These are phyloP conservation scores for Agrilus cyanescens DNA, from an alignment of 2,888 invertebrate genomes.

Conservation along the genomic window DNA sequence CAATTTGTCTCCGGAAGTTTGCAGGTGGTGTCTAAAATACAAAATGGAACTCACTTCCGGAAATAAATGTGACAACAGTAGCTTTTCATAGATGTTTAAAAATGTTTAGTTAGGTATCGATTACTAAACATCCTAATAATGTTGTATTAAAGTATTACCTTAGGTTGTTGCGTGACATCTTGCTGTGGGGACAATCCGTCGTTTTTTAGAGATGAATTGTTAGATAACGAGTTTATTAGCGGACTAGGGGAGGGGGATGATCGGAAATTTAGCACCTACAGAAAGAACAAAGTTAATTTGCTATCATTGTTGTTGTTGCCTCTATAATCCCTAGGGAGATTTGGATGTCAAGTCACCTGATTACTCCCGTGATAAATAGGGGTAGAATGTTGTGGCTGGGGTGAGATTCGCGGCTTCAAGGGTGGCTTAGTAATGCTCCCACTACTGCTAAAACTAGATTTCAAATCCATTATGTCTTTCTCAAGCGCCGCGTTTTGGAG, in stretches of 20 bases:
- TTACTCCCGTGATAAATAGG: slow-evolving; percentile 31
- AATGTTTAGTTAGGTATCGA: no score
- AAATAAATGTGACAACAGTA: no score
- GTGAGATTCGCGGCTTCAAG: slow-evolving; percentile 31
- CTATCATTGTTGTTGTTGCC: neutral
- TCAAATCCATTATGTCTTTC: slow-evolving; percentile 72
- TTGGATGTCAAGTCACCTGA: slow-evolving; percentile 18
- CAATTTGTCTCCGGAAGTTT: slow-evolving; percentile 59
- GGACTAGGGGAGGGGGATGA: slow-evolving; percentile 39
- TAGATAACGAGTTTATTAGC: slow-evolving; percentile 23
- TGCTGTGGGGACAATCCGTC: slow-evolving; percentile 19
- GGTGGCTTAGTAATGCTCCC: slow-evolving; percentile 29
- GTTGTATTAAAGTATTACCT: slow-evolving; percentile 7
- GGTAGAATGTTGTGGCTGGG: slow-evolving; percentile 34
- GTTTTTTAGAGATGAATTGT: slow-evolving; percentile 25
- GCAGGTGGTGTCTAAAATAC: slow-evolving; percentile 59
- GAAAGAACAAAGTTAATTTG: slow-evolving; percentile 1
- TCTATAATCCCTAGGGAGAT: neutral
- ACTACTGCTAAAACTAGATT: slow-evolving; percentile 33
- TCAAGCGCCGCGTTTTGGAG: slow-evolving; percentile 77
- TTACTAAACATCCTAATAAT: no score
- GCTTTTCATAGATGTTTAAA: no score
- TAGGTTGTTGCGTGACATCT: slow-evolving; percentile 19
- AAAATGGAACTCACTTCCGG: slow-evolving; percentile 1
- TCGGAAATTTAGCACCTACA: slow-evolving; percentile 24